A percentile compares a stretch with the other conserved stretches of the same genome.
Conservation (phyloP, 2,797 vertebrate species). For the Chelmon rostratus region DNA sequence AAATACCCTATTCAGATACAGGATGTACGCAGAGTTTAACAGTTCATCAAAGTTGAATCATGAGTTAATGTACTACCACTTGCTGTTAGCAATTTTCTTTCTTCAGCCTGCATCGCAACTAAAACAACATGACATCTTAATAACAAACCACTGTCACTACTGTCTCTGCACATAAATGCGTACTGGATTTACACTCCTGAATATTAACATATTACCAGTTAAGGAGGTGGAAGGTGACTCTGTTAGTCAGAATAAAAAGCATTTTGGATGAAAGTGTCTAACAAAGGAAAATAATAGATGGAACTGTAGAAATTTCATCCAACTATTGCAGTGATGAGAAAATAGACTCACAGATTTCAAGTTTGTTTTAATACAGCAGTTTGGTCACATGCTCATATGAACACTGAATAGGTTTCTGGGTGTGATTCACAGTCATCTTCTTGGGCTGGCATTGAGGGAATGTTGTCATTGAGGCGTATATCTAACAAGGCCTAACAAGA, state of each 20-base stretch:
- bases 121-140: background rate
- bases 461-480: too few relatives aligned
- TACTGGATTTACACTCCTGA: background rate
- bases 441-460: too few relatives aligned
- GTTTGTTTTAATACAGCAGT: too few relatives aligned
- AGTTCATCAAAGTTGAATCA: background rate
- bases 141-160: background rate
- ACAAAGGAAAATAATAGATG: background rate
- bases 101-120: background rate
- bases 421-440: too few relatives aligned
- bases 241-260: too few relatives aligned
- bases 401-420: background rate
- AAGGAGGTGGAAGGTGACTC: background rate
- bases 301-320: background rate
- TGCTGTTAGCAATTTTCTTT: background rate
- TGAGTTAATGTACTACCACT: background rate
- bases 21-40: background rate
- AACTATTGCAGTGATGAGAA: background rate
- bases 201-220: background rate
- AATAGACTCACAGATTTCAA: too few relatives aligned
- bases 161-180: background rate
- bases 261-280: too few relatives aligned
- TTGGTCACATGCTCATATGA: background rate
- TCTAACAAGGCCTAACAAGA: too few relatives aligned
- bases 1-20: background rate